phyloP scores from a whole-genome alignment of 1,140 invertebrate genomes.

The Globodera rostochiensis region DNA sequence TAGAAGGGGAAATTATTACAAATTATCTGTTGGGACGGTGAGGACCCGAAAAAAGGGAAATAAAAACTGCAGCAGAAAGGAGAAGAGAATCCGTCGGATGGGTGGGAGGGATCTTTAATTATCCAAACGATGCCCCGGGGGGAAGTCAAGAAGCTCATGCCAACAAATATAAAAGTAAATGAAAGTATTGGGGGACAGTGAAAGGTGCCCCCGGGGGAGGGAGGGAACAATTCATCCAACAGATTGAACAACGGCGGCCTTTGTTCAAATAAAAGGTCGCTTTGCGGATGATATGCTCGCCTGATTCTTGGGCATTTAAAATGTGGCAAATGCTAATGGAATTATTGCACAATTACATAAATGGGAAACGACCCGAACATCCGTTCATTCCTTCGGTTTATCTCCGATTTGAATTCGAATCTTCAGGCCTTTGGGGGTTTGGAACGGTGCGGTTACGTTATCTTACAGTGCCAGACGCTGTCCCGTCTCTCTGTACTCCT shows the following conservation, averaged over 20 bases:
- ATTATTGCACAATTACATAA: not conserved
- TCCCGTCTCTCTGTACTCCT: constrained; percentile 19
- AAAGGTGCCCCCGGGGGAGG: not conserved
- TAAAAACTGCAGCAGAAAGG: not conserved
- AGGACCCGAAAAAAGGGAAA: constrained; percentile 16
- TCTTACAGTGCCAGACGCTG: not conserved
- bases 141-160: not conserved
- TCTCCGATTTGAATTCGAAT: not conserved
- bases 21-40: not conserved
- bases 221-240: not conserved
- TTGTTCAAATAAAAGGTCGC: not conserved
- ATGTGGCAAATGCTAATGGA: constrained; percentile 1
- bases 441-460: not conserved
- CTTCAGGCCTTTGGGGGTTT: no score
- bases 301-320: not conserved
- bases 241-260: not conserved
- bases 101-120: not conserved
- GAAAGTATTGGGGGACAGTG: not conserved
- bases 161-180: not conserved
- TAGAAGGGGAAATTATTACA: not conserved
- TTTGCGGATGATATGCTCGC: constrained; percentile 5
- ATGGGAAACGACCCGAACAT: not conserved
- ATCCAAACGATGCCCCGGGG: not conserved
- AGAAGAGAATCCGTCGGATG: no score
- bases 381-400: not conserved